Base-by-base conservation (phyloP, 2,113 vertebrate species). In the Urocolius indicus region DNA sequence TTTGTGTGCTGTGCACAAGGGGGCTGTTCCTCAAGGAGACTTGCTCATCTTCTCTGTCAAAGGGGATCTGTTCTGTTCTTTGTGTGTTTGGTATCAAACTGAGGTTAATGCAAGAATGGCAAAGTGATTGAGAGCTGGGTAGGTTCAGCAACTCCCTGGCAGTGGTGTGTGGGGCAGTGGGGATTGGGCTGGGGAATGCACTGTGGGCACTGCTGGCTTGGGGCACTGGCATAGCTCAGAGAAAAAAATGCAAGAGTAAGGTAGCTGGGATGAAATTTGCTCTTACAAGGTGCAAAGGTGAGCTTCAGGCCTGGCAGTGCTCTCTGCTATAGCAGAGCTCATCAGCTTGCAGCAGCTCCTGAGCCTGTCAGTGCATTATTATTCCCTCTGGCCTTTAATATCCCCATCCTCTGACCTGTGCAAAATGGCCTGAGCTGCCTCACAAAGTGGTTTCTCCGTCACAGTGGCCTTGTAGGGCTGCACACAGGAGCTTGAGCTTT, bases 141-240 rank as follows among this genome's bases (percentile, higher is more conserved):
- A 4, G 13, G 9, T 67, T 8, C 0, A 1, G 20, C 34, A 57
- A 24, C 49, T 41, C 0, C 1, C 0, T 14, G 41, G 32, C 22
- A 11, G 68, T 5, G 38, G n/a, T n/a, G 34, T 0, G 10, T 30
- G 68, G 52, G 26, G 38, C 12, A 10, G 27, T 43, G 52, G 29
- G 34, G 11, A 18, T 10, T 2, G 1, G 20, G 22, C 45, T 52
- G 26, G 68, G 36, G 22, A 43, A 46, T 3, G 16, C 36, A 8
- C 72, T 19, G 52, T 18, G 27, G 38, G 73, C 16, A 9, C 48
- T 8, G 71, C 2, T 23, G 52, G 62, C 62, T 41, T 0, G 0
- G n/a, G 30, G 14, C 2, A 2, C 21, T 26, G 51, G 45, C 11
- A 21, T n/a, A 9, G 54, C 48, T 34, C 34, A 19, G 74, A 73